A percentile compares a stretch with the other conserved stretches of the same genome.
These are phyloP conservation scores for Drosophila anomelani DNA, from an alignment of 2,888 invertebrate species.

Conservation along the genomic window DNA sequence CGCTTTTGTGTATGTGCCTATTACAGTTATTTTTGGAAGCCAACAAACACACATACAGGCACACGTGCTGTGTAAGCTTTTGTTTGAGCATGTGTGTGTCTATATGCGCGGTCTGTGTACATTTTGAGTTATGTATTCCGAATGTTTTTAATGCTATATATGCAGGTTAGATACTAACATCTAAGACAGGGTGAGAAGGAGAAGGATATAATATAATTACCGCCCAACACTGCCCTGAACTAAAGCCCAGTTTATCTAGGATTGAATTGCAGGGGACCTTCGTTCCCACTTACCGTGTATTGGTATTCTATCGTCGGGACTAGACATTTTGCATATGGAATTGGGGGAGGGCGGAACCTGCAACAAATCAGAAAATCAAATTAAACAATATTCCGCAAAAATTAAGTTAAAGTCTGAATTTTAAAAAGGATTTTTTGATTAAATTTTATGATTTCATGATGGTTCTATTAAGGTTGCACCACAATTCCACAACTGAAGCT, in stretches of 20 bases:
- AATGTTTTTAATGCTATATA: constrained; percentile 40
- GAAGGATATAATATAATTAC: constrained; percentile 28
- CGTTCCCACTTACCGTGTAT: constrained; percentile 76
- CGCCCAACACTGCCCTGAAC: constrained; percentile 25
- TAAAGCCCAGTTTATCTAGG: constrained; percentile 22
- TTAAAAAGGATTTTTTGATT: constrained; percentile 10
- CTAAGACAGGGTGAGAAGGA: background rate
- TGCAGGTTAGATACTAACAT: constrained; percentile 30
- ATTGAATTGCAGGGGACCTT: constrained; percentile 26
- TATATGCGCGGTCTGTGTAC: constrained; percentile 25
- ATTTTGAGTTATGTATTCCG: constrained; percentile 52
- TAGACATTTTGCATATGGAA: constrained; percentile 79
- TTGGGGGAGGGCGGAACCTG: constrained; percentile 45
- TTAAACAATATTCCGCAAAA: constrained; percentile 43
- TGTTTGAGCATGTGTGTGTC: constrained; percentile 37
- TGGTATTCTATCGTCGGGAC: constrained; percentile 82
- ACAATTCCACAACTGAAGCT: background rate
- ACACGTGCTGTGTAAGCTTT: constrained; percentile 44
- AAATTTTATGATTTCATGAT: background rate
- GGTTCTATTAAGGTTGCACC: background rate
- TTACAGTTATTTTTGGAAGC: constrained; percentile 75
- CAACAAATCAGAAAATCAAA: constrained; percentile 49
- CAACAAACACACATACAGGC: constrained; percentile 29
- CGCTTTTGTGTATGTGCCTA: constrained; percentile 54
- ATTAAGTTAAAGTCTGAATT: constrained; percentile 13